phyloP scores from a whole-genome alignment of 2,113 vertebrate species.

The Chascanopsetta lugubris region DNA sequence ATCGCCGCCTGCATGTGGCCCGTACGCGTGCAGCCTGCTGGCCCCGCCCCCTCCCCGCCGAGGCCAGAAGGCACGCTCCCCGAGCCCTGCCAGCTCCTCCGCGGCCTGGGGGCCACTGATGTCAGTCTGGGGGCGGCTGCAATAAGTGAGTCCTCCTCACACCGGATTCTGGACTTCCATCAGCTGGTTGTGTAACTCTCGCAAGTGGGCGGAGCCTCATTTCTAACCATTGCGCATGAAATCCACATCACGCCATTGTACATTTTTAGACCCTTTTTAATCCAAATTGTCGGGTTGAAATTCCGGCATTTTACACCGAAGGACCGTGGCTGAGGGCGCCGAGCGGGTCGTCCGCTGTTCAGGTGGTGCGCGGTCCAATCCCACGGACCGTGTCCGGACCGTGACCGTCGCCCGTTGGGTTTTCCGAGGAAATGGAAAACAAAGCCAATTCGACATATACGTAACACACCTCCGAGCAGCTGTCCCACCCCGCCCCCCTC shows the following conservation, averaged over 20 bases:
- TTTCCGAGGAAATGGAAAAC: neutral
- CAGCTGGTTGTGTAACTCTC: constrained; percentile 76
- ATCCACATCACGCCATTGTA: too few species aligned
- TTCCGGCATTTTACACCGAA: too few species aligned
- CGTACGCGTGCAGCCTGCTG: constrained; percentile 55
- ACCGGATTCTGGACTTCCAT: constrained; percentile 80
- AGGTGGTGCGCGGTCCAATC: too few species aligned
- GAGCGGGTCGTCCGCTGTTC: too few species aligned
- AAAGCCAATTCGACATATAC: neutral
- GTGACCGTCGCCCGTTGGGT: too few species aligned
- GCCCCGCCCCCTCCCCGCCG: constrained; percentile 71
- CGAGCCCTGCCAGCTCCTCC: constrained; percentile 73
- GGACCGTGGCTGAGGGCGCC: too few species aligned
- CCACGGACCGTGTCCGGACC: too few species aligned
- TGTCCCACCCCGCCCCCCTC: constrained; percentile 66
- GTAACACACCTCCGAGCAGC: constrained; percentile 56
- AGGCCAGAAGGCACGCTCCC: constrained; percentile 81
- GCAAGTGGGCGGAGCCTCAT: too few species aligned
- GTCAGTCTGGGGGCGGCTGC: constrained; percentile 82
- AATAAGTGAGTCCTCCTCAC: constrained; percentile 80
- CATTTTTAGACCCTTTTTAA: too few species aligned
- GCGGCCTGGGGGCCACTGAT: constrained; percentile 78
- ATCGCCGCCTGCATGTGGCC: neutral
- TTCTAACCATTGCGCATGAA: too few species aligned
- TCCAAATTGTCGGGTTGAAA: too few species aligned